Evolutionary conservation across 2,888 invertebrate species (phyloP).

Genomic region (Clusia tigrina): DNA sequence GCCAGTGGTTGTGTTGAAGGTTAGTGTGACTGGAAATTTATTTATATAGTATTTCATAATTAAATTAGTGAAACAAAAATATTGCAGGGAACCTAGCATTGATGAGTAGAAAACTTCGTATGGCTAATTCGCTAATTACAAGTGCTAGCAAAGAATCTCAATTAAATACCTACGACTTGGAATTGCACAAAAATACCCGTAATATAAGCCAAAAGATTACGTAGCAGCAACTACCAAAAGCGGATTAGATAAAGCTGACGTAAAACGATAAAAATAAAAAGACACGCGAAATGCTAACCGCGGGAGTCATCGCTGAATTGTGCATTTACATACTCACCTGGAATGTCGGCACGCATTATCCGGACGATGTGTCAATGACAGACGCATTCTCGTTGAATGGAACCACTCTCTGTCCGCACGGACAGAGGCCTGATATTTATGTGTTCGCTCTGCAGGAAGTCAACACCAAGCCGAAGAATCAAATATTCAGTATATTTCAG

Average conservation of each 20-base stretch:
- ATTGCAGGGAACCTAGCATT: too few species aligned
- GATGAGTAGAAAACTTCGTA: too few species aligned
- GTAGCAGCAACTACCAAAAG: neutral
- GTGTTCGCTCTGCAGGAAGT: conserved; percentile 91
- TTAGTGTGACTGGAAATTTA: too few species aligned
- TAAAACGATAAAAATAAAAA: neutral
- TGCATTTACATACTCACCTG: conserved; percentile 83
- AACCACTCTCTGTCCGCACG: conserved; percentile 68
- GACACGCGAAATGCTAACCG: neutral
- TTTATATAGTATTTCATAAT: too few species aligned
- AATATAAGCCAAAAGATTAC: conserved; percentile 2
- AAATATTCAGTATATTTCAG: conserved; percentile 79
- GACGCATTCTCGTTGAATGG: conserved; percentile 73
- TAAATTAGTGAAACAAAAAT: too few species aligned
- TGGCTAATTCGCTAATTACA: too few species aligned
- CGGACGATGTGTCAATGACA: conserved; percentile 74
- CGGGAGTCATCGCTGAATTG: conserved; percentile 50
- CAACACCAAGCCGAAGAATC: conserved; percentile 83
- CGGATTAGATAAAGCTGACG: neutral
- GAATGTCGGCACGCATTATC: conserved; percentile 86
- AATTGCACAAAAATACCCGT: neutral
- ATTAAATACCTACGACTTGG: too few species aligned
- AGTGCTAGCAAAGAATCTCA: too few species aligned
- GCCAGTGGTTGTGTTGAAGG: too few species aligned
- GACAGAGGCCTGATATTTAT: conserved; percentile 81